A percentile compares a stretch with the other conserved stretches of the same genome.
phyloP scores from a whole-genome alignment of 2,113 vertebrate species.

The Dunckerocampus dactyliophorus region DNA sequence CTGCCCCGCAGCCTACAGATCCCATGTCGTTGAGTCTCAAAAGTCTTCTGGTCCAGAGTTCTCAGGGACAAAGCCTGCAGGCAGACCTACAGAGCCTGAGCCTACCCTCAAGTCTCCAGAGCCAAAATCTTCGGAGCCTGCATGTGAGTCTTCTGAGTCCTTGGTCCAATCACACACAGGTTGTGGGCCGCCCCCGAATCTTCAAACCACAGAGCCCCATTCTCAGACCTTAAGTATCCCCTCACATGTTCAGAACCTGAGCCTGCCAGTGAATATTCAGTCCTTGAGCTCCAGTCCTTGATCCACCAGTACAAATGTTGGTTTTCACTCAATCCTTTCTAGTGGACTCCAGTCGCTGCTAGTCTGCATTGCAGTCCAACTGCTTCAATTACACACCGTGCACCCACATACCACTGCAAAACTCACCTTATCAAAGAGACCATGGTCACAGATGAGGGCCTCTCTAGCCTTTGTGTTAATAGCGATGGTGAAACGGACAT shows the following conservation, averaged over 20 bases:
- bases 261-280: background rate
- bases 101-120: too few relatives aligned
- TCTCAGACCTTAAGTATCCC: background rate
- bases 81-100: too few relatives aligned
- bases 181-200: background rate
- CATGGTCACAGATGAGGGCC: conserved; percentile 92
- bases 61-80: background rate
- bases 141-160: background rate
- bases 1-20: background rate
- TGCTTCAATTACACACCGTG: background rate
- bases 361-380: too few relatives aligned
- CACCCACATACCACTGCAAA: background rate
- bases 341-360: too few relatives aligned
- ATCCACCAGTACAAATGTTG: background rate
- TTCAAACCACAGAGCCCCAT: background rate
- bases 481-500: conserved; percentile 90
- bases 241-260: background rate
- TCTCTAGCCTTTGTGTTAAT: conserved; percentile 98
- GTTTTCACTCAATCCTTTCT: too few relatives aligned
- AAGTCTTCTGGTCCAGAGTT: background rate
- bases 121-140: too few relatives aligned
- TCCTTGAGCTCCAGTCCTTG: too few relatives aligned
- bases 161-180: background rate
- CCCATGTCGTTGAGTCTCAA: background rate
- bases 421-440: conserved; percentile 94